Percentiles rank a stretch among this genome's conserved stretches.
phyloP scores from a whole-genome alignment of 2,113 vertebrate genomes.

The Etheostoma cragini region DNA sequence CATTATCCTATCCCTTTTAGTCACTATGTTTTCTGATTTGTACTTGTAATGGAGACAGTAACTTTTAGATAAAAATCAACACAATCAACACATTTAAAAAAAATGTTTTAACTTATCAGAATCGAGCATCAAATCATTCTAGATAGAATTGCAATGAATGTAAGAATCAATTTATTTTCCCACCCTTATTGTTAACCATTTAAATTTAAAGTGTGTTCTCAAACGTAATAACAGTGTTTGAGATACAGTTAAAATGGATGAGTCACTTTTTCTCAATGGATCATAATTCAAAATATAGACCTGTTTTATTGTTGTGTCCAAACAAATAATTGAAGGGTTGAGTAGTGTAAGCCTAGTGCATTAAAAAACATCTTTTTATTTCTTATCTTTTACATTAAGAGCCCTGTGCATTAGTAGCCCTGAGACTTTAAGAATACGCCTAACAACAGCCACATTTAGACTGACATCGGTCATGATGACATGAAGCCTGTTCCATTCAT shows the following conservation, averaged over 20 bases:
- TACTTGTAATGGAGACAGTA: too few relatives aligned
- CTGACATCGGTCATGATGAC: constrained; percentile 43
- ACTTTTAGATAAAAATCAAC: too few relatives aligned
- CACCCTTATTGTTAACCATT: background rate
- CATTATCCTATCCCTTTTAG: too few relatives aligned
- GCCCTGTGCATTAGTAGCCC: too few relatives aligned
- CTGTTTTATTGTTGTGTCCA: background rate
- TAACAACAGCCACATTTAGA: constrained; percentile 2
- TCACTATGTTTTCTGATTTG: too few relatives aligned
- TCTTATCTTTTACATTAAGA: background rate
- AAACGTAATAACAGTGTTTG: background rate
- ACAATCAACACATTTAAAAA: too few relatives aligned
- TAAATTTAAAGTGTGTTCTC: background rate
- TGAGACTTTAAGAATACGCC: constrained; percentile 1
- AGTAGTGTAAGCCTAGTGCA: too few relatives aligned
- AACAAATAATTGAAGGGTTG: background rate
- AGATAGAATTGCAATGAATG: too few relatives aligned
- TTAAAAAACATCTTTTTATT: too few relatives aligned
- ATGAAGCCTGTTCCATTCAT: background rate
- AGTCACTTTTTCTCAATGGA: background rate
- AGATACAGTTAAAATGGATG: background rate
- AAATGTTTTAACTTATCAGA: too few relatives aligned
- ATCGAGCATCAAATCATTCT: too few relatives aligned
- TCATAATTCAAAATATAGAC: background rate
- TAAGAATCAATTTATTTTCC: too few relatives aligned